Percentiles rank a stretch among this genome's conserved stretches.
phyloP scores from a whole-genome alignment of 2,888 invertebrate species.

The Nemotelus pantherinus region DNA sequence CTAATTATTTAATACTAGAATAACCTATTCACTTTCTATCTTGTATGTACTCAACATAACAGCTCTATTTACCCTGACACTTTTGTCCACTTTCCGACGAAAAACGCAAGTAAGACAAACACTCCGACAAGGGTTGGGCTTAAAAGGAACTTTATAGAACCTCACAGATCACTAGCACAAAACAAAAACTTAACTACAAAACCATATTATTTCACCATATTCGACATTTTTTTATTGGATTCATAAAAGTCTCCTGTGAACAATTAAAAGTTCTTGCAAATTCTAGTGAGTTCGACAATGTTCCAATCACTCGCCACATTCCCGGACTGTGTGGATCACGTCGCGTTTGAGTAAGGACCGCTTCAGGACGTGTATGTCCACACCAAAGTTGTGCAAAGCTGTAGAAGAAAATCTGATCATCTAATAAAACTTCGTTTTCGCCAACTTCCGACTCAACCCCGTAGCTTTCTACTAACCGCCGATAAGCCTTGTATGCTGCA shows the following conservation, averaged over 20 bases:
- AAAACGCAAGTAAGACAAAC: too few relatives aligned
- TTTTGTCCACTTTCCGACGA: too few relatives aligned
- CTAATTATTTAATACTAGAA: too few relatives aligned
- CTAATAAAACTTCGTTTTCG: constrained; percentile 73
- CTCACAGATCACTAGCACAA: too few relatives aligned
- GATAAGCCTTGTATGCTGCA: constrained; percentile 84
- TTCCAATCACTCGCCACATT: constrained; percentile 76
- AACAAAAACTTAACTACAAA: background rate
- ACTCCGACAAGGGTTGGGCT: too few relatives aligned
- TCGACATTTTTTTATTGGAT: constrained; percentile 75
- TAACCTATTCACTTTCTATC: too few relatives aligned
- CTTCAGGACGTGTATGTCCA: constrained; percentile 78
- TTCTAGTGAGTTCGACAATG: constrained; percentile 76
- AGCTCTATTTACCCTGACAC: too few relatives aligned
- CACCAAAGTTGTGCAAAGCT: constrained; percentile 86
- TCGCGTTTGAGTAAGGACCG: constrained; percentile 75
- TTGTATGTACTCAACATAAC: too few relatives aligned
- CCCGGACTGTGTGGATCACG: constrained; percentile 82
- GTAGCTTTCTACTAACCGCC: constrained; percentile 69
- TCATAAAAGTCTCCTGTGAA: constrained; percentile 74
- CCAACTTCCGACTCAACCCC: constrained; percentile 66
- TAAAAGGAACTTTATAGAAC: too few relatives aligned
- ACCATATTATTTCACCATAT: constrained; percentile 69
- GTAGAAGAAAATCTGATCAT: constrained; percentile 82
- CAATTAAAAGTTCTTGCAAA: constrained; percentile 75